Percentiles rank a stretch among this genome's conserved stretches.
Conservation (phyloP, 2,113 vertebrate species). For the Brachypodius melanocephalos region DNA sequence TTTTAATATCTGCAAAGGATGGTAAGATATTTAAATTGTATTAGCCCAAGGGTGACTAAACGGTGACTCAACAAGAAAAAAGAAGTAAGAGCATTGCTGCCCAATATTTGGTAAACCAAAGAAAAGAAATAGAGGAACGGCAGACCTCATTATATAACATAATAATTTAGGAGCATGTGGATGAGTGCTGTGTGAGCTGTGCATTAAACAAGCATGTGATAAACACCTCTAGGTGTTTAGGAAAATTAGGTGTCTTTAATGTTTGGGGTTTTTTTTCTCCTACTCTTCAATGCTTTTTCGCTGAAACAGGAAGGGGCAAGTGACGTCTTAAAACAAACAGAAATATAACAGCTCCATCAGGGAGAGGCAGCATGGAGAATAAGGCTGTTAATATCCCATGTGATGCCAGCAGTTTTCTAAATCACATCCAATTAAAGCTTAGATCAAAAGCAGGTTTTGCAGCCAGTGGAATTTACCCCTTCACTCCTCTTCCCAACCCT, state of each 20-base stretch:
- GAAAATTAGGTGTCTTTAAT: neutral
- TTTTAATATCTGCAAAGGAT: neutral
- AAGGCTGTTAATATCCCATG: slow-evolving; percentile 31
- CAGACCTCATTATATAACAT: neutral
- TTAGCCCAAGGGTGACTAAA: neutral
- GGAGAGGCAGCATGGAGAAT: neutral
- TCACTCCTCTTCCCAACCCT: slow-evolving; percentile 10
- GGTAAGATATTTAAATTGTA: neutral
- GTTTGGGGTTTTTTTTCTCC: neutral
- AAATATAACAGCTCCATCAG: slow-evolving; percentile 17
- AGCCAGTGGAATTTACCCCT: slow-evolving; percentile 50
- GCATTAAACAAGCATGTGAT: neutral
- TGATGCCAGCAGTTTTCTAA: slow-evolving; percentile 47
- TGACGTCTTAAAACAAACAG: neutral
- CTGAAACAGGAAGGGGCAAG: neutral
- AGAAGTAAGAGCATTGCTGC: neutral
- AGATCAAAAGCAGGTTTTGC: slow-evolving; percentile 58
- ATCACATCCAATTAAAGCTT: slow-evolving; percentile 56
- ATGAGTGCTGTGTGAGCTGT: neutral
- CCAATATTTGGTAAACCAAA: neutral
- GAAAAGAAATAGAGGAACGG: neutral
- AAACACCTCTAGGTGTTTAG: neutral
- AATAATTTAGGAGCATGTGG: neutral
- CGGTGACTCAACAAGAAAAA: neutral
- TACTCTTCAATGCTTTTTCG: neutral